A percentile compares a stretch with the other conserved stretches of the same genome.
These are phyloP conservation scores for Nasua narica DNA, from an alignment of 2,797 vertebrate species.

Conservation along the genomic window DNA sequence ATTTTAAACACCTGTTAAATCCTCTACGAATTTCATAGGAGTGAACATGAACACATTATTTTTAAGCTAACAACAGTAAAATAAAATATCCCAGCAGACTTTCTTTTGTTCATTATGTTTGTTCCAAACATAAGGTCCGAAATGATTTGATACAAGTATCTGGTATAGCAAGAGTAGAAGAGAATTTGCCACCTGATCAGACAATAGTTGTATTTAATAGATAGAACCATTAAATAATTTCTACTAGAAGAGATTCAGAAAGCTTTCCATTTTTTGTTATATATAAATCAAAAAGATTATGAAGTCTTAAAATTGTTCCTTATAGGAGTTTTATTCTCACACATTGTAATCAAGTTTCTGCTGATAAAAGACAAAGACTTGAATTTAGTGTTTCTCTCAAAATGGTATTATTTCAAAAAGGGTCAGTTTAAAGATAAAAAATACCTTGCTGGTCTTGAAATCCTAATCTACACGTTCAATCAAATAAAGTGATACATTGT, in stretches of 20 bases:
- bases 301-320: neutral
- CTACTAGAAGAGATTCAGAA: neutral
- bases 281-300: neutral
- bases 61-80: slow-evolving; percentile 53
- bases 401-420: neutral
- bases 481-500: neutral
- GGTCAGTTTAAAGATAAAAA: neutral
- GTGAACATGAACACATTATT: slow-evolving; percentile 51
- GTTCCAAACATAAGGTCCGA: slow-evolving; percentile 7
- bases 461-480: neutral
- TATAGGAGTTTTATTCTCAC: neutral
- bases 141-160: neutral
- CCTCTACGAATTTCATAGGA: slow-evolving; percentile 22
- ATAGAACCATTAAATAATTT: neutral
- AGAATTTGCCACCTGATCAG: neutral
- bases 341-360: neutral
- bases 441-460: neutral
- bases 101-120: neutral
- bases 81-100: slow-evolving; percentile 7
- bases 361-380: neutral
- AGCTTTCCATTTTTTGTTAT: neutral
- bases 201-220: neutral
- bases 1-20: slow-evolving; percentile 62
- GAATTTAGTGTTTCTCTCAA: neutral
- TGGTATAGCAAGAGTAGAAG: neutral